Conservation (phyloP, 2,888 invertebrate genomes). For the Diachrysia chrysitis region DNA sequence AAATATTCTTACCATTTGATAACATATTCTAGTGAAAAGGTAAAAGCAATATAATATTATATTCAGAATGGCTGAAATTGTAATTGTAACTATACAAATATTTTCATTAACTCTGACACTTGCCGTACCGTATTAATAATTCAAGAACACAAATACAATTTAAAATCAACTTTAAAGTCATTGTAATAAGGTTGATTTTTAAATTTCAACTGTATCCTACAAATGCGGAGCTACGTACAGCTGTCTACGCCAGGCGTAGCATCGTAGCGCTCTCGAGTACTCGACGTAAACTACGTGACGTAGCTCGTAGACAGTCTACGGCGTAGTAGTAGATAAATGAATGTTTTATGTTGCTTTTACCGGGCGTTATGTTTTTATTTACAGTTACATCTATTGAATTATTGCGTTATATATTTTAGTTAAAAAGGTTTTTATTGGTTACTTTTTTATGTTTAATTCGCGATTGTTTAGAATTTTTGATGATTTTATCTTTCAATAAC, state of each 20-base stretch:
- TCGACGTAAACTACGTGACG: slow-evolving; percentile 74
- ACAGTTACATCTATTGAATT: not conserved
- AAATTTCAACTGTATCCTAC: not conserved
- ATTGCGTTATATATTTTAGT: not conserved
- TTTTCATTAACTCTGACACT: slow-evolving; percentile 51
- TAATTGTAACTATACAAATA: slow-evolving; percentile 41
- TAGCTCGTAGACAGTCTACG: slow-evolving; percentile 77
- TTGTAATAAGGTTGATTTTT: slow-evolving; percentile 12
- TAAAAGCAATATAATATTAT: slow-evolving; percentile 1
- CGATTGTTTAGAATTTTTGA: too few species aligned
- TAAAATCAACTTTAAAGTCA: not conserved
- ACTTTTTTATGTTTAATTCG: too few species aligned
- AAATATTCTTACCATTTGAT: not conserved
- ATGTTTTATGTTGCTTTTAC: slow-evolving; percentile 50
- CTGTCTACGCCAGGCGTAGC: slow-evolving; percentile 72
- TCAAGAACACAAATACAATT: not conserved
- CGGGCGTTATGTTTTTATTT: slow-evolving; percentile 15
- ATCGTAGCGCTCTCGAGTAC: slow-evolving; percentile 71
- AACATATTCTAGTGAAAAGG: not conserved
- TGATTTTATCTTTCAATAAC: too few species aligned
- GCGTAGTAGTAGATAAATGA: slow-evolving; percentile 66
- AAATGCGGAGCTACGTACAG: slow-evolving; percentile 41
- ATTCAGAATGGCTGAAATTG: slow-evolving; percentile 20
- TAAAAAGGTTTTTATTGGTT: not conserved
- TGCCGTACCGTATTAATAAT: slow-evolving; percentile 37